A percentile compares a stretch with the other conserved stretches of the same genome.
Conservation (phyloP, 2,797 vertebrate genomes). For the Nyctalus aviator region DNA sequence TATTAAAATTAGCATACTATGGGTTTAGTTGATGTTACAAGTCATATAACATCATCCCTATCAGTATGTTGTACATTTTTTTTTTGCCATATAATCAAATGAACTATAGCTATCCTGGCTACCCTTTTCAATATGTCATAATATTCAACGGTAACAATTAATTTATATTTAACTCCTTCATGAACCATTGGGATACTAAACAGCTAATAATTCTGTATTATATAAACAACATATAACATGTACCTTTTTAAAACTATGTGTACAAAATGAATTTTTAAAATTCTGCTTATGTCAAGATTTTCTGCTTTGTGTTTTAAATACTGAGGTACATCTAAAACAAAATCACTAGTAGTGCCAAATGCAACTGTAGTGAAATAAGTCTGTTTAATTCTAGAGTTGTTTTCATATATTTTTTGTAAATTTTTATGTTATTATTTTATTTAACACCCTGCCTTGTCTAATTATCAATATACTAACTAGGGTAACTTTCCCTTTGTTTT, state of each 20-base stretch:
- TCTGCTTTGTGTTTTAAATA: background rate
- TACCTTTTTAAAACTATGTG: background rate
- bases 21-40: background rate
- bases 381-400: background rate
- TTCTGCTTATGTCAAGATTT: background rate
- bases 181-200: background rate
- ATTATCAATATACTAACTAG: constrained; percentile 3
- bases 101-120: background rate
- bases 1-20: background rate
- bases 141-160: background rate
- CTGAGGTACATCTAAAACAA: background rate
- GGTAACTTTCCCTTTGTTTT: background rate
- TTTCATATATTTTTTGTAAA: background rate
- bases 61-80: background rate
- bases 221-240: background rate
- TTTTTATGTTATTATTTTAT: constrained; percentile 27
- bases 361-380: background rate
- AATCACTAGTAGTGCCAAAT: background rate
- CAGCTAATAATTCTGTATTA: background rate
- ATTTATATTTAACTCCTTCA: constrained; percentile 22
- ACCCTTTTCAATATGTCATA: background rate
- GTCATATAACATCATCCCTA: background rate
- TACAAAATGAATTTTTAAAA: background rate
- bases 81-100: background rate
- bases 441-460: background rate